These are phyloP conservation scores for Acrobasis suavella DNA, from an alignment of 2,888 invertebrate genomes.

Conservation along the genomic window DNA sequence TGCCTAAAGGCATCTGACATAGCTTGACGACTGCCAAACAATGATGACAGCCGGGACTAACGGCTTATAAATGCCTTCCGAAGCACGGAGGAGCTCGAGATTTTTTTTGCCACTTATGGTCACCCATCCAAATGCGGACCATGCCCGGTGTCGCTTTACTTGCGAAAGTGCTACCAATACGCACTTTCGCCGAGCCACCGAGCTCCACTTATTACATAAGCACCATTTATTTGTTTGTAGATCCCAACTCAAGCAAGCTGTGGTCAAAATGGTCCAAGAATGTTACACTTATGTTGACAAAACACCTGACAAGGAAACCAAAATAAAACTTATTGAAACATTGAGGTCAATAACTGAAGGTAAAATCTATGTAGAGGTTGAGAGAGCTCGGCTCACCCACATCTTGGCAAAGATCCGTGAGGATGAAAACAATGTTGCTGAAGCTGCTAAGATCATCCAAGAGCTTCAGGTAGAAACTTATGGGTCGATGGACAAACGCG, in stretches of 20 bases:
- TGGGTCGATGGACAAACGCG: slow-evolving; percentile 98
- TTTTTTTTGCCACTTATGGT: too few relatives aligned
- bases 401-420: slow-evolving; percentile 93
- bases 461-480: slow-evolving; percentile 98
- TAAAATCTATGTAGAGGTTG: slow-evolving; percentile 99
- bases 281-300: slow-evolving; percentile 96
- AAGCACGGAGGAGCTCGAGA: too few relatives aligned
- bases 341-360: slow-evolving; percentile 97
- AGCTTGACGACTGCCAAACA: too few relatives aligned
- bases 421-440: slow-evolving; percentile 90
- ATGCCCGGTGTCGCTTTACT: too few relatives aligned
- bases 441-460: slow-evolving; percentile 96
- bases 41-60: too few relatives aligned
- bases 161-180: too few relatives aligned
- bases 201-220: too few relatives aligned
- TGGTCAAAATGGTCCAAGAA: slow-evolving; percentile 98
- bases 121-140: too few relatives aligned
- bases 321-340: slow-evolving; percentile 97
- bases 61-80: too few relatives aligned
- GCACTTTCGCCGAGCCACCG: too few relatives aligned
- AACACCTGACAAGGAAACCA: slow-evolving; percentile 94
- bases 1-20: too few relatives aligned
- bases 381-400: slow-evolving; percentile 97
- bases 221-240: slow-evolving; percentile 44
- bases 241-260: slow-evolving; percentile 97